Evolutionary conservation across 2,113 vertebrate species (phyloP).

Genomic region (Typhlomys cinereus): DNA sequence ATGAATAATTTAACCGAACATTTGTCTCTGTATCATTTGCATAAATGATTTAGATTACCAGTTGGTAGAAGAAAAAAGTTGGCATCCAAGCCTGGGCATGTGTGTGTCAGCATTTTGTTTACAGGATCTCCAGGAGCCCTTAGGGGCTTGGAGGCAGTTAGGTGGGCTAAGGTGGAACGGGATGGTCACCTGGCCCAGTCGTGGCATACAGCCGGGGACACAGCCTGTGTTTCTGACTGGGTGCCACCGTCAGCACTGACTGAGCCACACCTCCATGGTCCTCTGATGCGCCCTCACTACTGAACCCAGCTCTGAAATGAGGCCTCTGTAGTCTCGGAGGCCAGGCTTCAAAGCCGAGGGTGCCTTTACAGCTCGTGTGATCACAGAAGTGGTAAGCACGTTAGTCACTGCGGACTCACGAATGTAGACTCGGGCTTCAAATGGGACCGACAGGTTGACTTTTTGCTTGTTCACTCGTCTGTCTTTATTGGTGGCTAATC

Average conservation of each 20-base stretch:
- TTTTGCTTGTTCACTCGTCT: constrained; percentile 76
- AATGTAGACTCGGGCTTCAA: constrained; percentile 4
- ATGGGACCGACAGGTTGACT: constrained; percentile 48
- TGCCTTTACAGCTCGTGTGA: constrained; percentile 39
- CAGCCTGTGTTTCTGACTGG: too few relatives aligned
- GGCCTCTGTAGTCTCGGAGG: background rate
- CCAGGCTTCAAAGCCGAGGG: constrained; percentile 54
- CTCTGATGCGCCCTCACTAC: background rate
- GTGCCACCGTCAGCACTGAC: background rate
- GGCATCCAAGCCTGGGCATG: background rate
- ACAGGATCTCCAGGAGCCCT: constrained; percentile 2
- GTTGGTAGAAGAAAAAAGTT: constrained; percentile 39
- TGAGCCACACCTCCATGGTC: background rate
- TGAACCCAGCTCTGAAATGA: constrained; percentile 13
- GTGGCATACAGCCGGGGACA: background rate
- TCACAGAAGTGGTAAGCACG: constrained; percentile 44
- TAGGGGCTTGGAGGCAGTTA: constrained; percentile 28
- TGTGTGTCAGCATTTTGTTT: constrained; percentile 39
- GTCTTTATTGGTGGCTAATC: constrained; percentile 81
- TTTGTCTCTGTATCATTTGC: constrained; percentile 15
- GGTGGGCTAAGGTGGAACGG: background rate
- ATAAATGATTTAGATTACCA: background rate
- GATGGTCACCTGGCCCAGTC: background rate
- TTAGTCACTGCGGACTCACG: background rate
- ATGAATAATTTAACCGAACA: constrained; percentile 40